phyloP scores from a whole-genome alignment of 92 coral and sea anemone genomes.

The Epizoanthus ramosus region DNA sequence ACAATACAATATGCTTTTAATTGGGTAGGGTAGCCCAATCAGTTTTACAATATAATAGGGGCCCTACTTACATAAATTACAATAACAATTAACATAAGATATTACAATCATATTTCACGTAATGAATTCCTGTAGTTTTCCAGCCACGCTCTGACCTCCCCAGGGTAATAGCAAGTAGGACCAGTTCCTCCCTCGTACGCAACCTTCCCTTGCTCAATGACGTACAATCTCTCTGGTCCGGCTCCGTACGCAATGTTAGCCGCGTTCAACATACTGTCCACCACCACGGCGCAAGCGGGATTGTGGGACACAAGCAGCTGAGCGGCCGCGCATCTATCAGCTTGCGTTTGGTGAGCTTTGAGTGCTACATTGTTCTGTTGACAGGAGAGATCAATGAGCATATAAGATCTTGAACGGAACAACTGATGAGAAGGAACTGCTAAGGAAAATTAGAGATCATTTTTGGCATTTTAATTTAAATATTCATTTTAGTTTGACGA shows the following conservation, averaged over 20 bases:
- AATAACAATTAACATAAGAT: too few relatives aligned
- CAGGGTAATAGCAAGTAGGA: conserved; percentile 67
- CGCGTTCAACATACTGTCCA: conserved; percentile 80
- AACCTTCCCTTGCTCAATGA: conserved; percentile 61
- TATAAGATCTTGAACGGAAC: too few relatives aligned
- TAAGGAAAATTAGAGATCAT: too few relatives aligned
- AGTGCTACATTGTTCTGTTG: conserved; percentile 74
- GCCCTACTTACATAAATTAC: too few relatives aligned
- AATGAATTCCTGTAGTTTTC: conserved; percentile 42
- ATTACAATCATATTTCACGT: too few relatives aligned
- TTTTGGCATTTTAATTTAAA: too few relatives aligned
- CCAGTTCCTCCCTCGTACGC: conserved; percentile 89
- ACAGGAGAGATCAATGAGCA: background rate
- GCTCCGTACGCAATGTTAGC: conserved; percentile 86
- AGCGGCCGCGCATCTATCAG: conserved; percentile 86
- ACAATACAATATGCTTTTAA: too few relatives aligned
- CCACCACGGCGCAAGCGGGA: conserved; percentile 71
- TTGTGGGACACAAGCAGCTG: conserved; percentile 69
- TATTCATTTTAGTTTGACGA: too few relatives aligned
- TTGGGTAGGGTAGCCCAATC: too few relatives aligned
- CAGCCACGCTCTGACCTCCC: conserved; percentile 80
- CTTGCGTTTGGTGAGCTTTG: conserved; percentile 67
- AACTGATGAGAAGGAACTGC: too few relatives aligned
- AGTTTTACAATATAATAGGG: too few relatives aligned
- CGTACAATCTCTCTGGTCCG: conserved; percentile 79